Base-by-base conservation (phyloP, 2,113 vertebrate genomes). In the Opisthocomus hoazin region DNA sequence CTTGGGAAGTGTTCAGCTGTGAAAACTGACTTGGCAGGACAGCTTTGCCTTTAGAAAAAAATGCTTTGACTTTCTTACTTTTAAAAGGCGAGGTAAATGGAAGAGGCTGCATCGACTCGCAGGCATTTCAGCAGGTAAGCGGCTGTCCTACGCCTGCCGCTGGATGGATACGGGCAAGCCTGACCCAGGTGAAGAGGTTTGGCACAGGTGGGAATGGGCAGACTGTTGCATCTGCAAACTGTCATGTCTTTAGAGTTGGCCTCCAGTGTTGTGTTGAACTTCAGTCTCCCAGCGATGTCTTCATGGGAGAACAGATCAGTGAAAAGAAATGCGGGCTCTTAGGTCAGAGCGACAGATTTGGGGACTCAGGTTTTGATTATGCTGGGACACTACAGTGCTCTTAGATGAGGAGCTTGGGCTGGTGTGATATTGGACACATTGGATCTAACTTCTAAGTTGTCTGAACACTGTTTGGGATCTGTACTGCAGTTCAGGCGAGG, bases 1-100 rank as follows among this genome's bases (percentile, higher is more conserved):
- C 98, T 97, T 90, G 85, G 96, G 89, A 97, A 64, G 92, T 93
- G 89, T 78, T 98, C 97, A 97, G 93, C 96, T 97, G 96, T 98
- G 97, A 98, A 97, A 73, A 96, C 48, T 84, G 64, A 57, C 87
- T 96, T 37, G 81, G 84, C 94, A 95, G 63, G 89, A 84, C 81
- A 93, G 79, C 77, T 64, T 37, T 92, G 76, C 85, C 75, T 43
- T 43, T 86, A 56, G 32, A 56, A 56, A 89, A 93, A 95, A 93
- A 84, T 27, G 94, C 84, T 96, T 85, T 51, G 11, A 48, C 36
- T 95, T 89, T 66, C 36, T 93, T 58, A 32, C 86, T 95, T 91
- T 79, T 54, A 43, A 90, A 87, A 94, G 61, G 29, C 41, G 46
- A 90, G 65, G 88, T 69, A 91, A 87, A 79, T 14, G 34, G 43